phyloP scores from a whole-genome alignment of 2,888 invertebrate species.

The Xanthorhoe designata region DNA sequence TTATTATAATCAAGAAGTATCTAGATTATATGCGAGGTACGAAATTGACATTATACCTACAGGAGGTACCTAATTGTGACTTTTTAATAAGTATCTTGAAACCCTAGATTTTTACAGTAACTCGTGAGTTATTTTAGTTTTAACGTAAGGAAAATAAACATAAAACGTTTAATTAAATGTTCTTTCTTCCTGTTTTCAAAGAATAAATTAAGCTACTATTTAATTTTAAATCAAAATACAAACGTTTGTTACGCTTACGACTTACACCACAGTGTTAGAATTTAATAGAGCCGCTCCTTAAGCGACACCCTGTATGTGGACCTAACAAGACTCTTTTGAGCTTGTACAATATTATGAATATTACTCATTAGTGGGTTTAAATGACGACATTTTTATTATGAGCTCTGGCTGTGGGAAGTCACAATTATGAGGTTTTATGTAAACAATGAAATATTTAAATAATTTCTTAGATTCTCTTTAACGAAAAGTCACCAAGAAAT shows the following conservation, averaged over 20 bases:
- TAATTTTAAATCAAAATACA: no score
- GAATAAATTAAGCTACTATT: no score
- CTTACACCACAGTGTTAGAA: conserved; percentile 69
- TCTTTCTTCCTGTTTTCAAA: no score
- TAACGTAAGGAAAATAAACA: not conserved
- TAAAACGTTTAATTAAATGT: not conserved
- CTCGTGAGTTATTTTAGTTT: not conserved
- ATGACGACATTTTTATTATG: conserved; percentile 44
- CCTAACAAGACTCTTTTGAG: conserved; percentile 80
- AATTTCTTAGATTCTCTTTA: not conserved
- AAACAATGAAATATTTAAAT: conserved; percentile 11
- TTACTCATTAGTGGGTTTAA: conserved; percentile 82
- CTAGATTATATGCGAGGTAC: no score
- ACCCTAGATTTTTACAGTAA: not conserved
- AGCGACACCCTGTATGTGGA: conserved; percentile 70
- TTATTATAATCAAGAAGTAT: no score
- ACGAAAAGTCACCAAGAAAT: no score
- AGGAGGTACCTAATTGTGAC: no score
- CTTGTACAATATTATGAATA: conserved; percentile 78
- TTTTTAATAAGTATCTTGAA: not conserved
- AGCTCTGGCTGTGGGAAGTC: conserved; percentile 22
- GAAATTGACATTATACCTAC: no score
- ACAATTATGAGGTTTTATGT: conserved; percentile 19
- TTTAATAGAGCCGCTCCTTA: conserved; percentile 80
- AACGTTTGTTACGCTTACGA: conserved; percentile 38